Conservation (phyloP, 2,888 invertebrate species). For the Strigamia transsilvanica region DNA sequence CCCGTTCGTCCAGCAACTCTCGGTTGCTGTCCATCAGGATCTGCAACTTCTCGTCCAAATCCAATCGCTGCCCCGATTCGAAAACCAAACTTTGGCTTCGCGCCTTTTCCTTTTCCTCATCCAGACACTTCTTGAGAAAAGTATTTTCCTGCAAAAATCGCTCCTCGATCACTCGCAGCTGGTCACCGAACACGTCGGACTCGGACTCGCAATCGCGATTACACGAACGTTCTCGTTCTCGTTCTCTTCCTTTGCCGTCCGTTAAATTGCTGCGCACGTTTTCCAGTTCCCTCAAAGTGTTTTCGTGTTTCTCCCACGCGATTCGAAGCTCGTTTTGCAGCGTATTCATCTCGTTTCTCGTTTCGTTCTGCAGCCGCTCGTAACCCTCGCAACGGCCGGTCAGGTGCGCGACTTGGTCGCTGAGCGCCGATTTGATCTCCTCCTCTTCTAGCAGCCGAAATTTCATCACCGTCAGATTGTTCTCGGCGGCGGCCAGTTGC, state of each 20-base stretch:
- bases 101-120: neutral
- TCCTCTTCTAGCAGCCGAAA: conserved; percentile 24
- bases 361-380: neutral
- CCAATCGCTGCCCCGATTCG: neutral
- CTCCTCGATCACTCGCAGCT: conserved; percentile 12
- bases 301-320: conserved; percentile 10
- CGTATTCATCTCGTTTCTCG: neutral
- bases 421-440: neutral
- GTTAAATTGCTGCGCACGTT: neutral
- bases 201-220: neutral
- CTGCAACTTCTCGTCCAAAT: conserved; percentile 9
- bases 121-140: conserved; percentile 6
- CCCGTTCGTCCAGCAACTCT: conserved; percentile 1
- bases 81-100: neutral
- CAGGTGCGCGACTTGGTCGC: neutral
- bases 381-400: neutral
- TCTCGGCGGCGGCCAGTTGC: neutral
- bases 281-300: neutral
- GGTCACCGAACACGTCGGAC: neutral
- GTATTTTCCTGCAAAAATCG: neutral
- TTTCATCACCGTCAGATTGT: conserved; percentile 1
- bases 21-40: conserved; percentile 37
- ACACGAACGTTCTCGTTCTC: too few species aligned
- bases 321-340: conserved; percentile 2
- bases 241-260: neutral